Evolutionary conservation across 2,888 invertebrate species (phyloP).

Genomic region (Tenodera sinensis): DNA sequence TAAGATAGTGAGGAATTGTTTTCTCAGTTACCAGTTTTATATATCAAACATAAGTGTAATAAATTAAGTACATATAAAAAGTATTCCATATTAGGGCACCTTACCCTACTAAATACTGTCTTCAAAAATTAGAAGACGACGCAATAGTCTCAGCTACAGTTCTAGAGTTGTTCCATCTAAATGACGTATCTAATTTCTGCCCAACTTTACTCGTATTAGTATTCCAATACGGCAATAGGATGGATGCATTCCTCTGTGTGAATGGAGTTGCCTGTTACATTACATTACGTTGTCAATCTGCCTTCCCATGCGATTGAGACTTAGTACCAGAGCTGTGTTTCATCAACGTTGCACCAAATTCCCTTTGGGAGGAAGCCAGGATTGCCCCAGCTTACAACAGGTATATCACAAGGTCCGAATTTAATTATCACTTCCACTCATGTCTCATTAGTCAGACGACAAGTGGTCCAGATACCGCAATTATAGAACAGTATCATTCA

Average conservation of each 20-base stretch:
- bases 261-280: neutral
- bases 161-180: neutral
- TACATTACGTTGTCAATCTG: neutral
- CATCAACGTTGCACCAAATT: neutral
- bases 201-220: neutral
- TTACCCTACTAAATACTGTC: too few relatives aligned
- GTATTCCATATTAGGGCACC: too few relatives aligned
- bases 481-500: too few relatives aligned
- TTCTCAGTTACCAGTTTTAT: too few relatives aligned
- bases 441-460: neutral
- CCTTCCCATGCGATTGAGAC: neutral
- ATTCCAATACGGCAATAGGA: too few relatives aligned
- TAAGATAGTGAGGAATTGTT: too few relatives aligned
- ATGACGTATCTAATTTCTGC: neutral
- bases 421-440: neutral
- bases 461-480: too few relatives aligned
- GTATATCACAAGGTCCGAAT: neutral
- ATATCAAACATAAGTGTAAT: too few relatives aligned
- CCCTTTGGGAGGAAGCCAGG: neutral
- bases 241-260: neutral
- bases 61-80: too few relatives aligned
- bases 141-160: too few relatives aligned
- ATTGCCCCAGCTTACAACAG: neutral
- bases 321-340: neutral
- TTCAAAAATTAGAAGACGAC: too few relatives aligned